Percentiles rank a stretch among this genome's conserved stretches.
These are phyloP conservation scores for Rattus rattus DNA, from an alignment of 2,113 vertebrate species.

Conservation along the genomic window DNA sequence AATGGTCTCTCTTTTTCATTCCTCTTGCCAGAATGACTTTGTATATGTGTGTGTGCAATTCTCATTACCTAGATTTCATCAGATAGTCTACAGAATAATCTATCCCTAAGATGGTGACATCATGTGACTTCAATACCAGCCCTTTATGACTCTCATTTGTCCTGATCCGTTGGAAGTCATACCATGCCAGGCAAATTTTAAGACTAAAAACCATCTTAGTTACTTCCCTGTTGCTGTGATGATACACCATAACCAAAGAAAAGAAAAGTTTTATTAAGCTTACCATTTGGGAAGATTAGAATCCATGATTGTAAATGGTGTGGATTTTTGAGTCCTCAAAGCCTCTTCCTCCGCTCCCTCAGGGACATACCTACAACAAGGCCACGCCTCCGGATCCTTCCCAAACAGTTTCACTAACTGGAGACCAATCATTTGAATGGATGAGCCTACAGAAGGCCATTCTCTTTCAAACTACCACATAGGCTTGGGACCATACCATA, in stretches of 20 bases:
- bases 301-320: background rate
- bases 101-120: background rate
- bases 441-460: background rate
- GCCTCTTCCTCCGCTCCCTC: background rate
- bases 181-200: background rate
- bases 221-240: background rate
- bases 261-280: background rate
- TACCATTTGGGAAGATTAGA: background rate
- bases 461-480: background rate
- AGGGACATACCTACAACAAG: background rate
- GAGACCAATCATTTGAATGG: background rate
- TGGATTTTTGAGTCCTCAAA: background rate
- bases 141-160: background rate
- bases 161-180: background rate
- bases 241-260: background rate
- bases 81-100: background rate
- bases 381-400: background rate
- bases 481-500: background rate
- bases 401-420: background rate
- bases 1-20: background rate
- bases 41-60: background rate
- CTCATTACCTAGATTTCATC: background rate
- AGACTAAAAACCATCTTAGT: background rate
- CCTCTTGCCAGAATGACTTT: background rate
- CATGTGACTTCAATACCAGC: background rate